Conservation (phyloP, 2,113 vertebrate genomes). For the Hiodon tergisus region DNA sequence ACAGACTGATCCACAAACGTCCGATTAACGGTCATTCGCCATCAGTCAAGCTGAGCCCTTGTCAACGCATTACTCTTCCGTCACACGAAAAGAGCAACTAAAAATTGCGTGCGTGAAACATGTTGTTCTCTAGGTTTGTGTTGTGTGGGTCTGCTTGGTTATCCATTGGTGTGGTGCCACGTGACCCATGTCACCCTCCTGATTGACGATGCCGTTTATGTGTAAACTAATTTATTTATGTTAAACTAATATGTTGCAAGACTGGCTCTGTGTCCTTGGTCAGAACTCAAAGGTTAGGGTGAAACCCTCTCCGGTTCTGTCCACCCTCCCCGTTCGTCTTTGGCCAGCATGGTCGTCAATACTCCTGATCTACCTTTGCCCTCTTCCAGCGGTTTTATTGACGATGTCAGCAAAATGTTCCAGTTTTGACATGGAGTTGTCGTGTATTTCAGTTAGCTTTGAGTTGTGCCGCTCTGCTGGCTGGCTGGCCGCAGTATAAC, state of each 20-base stretch:
- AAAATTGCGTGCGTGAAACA: background rate
- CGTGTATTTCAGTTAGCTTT: background rate
- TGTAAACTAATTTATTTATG: no score
- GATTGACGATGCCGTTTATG: background rate
- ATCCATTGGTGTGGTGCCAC: background rate
- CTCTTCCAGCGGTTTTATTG: no score
- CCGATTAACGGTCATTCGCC: constrained; percentile 2
- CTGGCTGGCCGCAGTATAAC: no score
- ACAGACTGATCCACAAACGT: background rate
- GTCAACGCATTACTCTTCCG: background rate
- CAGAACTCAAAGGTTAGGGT: constrained; percentile 16
- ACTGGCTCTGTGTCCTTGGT: constrained; percentile 4
- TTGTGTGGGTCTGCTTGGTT: background rate
- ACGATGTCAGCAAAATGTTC: no score
- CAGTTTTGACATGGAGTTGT: background rate
- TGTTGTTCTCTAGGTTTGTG: constrained; percentile 8
- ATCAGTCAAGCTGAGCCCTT: background rate
- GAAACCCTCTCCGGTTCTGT: no score
- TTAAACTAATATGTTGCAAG: background rate
- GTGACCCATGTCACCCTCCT: background rate
- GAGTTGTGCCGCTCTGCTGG: no score
- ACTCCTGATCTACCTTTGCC: no score
- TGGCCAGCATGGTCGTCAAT: no score
- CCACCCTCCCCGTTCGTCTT: no score
- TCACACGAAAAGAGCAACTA: background rate